Base-by-base conservation (phyloP, 64 coral and sea anemone genomes). In the Pachyseris speciosa region DNA sequence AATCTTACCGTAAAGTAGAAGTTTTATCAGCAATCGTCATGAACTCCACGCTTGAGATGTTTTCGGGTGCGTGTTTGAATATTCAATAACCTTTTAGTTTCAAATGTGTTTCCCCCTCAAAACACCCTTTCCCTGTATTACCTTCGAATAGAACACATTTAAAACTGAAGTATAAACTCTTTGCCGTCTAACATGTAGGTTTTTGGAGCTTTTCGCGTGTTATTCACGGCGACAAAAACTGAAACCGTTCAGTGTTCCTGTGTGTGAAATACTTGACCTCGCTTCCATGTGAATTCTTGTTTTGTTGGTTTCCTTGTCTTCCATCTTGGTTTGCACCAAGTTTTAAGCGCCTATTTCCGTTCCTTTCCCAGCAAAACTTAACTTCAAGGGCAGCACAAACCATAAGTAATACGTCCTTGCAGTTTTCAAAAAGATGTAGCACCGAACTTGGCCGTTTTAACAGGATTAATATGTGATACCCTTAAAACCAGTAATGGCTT, bases 191-290 rank as follows among this genome's bases (percentile, higher is more conserved):
- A 64, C 37, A 36, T 37, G 2, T 60, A 9, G 53, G 77, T 81
- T 81, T 80, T 90, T 45, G 26, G 22, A 16, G 63, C 20, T 90
- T 89, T 81, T 90, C 30, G 88, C 53, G 77, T 36, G 77, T 27
- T 41, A 61, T 38, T 38, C 53, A 61, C 77, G 52, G 77, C 20
- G 29, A 81, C 53, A 81, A 81, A 81, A 81, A 81, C 31, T 63
- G 50, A 81, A 81, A 63, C 52, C 34, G 36, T 39, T 40, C 52
- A 71, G 36, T 81, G 51, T 81, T 81, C 52, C 77, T 80, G 89
- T 84, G 90, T 74, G 90, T 75, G 29, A 84, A 91, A 91, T 96
- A 92, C 94, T 96, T 96, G 94, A 96, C 94, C 94, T 96, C 89
- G 88, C 94, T 96, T 92, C 83, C 94, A 96, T 96, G 94, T 87